phyloP scores from a whole-genome alignment of 2,888 invertebrate species.

The Aspidiotus rigidus region DNA sequence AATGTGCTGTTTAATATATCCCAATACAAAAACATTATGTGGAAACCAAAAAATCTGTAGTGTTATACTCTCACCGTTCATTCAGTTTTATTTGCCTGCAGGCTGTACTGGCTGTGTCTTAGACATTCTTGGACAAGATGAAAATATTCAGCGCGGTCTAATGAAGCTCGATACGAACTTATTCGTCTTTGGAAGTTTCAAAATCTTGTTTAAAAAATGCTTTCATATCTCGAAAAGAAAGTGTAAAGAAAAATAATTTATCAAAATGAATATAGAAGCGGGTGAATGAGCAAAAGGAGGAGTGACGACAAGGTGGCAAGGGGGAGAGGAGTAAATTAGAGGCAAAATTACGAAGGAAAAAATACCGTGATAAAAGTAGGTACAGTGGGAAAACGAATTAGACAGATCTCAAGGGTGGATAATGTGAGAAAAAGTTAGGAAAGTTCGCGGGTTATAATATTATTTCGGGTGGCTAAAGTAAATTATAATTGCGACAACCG shows the following conservation, averaged over 20 bases:
- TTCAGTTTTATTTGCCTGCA: too few species aligned
- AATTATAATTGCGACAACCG: constrained; percentile 31
- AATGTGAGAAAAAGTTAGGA: constrained; percentile 30
- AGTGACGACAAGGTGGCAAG: constrained; percentile 6
- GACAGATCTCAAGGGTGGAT: constrained; percentile 26
- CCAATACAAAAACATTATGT: too few species aligned
- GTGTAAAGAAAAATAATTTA: constrained; percentile 26
- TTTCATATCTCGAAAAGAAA: not conserved
- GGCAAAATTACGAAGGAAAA: constrained; percentile 1
- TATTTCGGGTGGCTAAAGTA: constrained; percentile 29
- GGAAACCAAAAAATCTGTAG: too few species aligned
- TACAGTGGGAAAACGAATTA: constrained; percentile 29
- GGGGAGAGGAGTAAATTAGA: constrained; percentile 10
- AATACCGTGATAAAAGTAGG: constrained; percentile 24
- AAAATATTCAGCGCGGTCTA: too few species aligned
- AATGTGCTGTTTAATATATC: too few species aligned
- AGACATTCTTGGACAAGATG: too few species aligned
- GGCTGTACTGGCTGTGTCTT: too few species aligned
- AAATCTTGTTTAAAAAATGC: too few species aligned
- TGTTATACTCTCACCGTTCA: too few species aligned
- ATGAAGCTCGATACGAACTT: too few species aligned
- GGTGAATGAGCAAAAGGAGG: not conserved
- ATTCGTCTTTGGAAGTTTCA: too few species aligned
- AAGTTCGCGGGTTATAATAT: constrained; percentile 30
- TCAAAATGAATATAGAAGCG: constrained; percentile 15